These are phyloP conservation scores for Drosophila infuscata DNA, from an alignment of 2,888 invertebrate species.

Conservation along the genomic window DNA sequence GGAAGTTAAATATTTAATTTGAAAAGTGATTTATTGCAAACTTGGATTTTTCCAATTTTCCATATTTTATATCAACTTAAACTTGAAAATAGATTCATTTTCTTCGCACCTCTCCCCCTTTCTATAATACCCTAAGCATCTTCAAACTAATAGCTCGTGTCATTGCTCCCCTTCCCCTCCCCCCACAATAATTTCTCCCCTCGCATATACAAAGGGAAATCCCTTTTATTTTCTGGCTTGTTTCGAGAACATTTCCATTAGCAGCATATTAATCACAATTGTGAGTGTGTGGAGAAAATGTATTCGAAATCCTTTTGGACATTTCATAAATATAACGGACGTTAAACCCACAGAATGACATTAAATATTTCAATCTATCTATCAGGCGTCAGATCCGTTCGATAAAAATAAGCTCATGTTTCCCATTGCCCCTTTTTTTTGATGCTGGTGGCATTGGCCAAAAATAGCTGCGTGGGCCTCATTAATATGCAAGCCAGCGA, in stretches of 20 bases:
- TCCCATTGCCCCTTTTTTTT: conserved; percentile 9
- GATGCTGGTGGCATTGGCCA: conserved; percentile 15
- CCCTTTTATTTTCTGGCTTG: conserved; percentile 22
- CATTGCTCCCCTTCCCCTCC: conserved; percentile 22
- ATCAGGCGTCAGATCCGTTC: conserved; percentile 12
- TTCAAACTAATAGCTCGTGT: conserved; percentile 57
- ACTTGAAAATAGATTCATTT: conserved; percentile 12
- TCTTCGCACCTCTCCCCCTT: not conserved
- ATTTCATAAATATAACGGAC: conserved; percentile 68
- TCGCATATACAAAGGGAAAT: not conserved
- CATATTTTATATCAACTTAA: not conserved
- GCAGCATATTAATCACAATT: conserved; percentile 55
- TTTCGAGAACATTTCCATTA: conserved; percentile 40
- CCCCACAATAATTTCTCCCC: conserved; percentile 16
- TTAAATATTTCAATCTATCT: conserved; percentile 49
- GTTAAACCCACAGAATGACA: conserved; percentile 62
- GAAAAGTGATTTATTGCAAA: not conserved
- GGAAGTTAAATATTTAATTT: not conserved
- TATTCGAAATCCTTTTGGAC: conserved; percentile 61
- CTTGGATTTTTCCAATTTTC: not conserved
- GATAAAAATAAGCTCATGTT: conserved; percentile 34
- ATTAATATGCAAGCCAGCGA: conserved; percentile 64
- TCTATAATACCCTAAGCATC: not conserved
- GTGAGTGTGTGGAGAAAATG: conserved; percentile 8
- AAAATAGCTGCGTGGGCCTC: conserved; percentile 62